phyloP scores from a whole-genome alignment of 2,888 invertebrate genomes.

The Agriopis aurantiaria region DNA sequence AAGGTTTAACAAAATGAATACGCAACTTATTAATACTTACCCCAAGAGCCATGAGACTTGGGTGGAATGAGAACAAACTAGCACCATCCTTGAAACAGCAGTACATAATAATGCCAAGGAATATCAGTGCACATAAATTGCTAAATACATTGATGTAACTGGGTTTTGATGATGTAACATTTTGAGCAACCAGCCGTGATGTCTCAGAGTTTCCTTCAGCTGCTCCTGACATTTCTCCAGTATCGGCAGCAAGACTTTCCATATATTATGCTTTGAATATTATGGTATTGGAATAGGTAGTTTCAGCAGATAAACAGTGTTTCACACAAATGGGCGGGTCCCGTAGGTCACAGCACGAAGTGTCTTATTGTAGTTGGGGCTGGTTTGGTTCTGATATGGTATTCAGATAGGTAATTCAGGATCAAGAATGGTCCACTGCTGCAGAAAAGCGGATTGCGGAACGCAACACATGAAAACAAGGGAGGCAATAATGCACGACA shows the following conservation, averaged over 20 bases:
- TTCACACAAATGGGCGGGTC: not conserved
- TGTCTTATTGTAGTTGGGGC: too few relatives aligned
- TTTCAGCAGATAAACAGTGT: not conserved
- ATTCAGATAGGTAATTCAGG: too few relatives aligned
- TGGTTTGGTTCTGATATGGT: too few relatives aligned
- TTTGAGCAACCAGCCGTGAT: slow-evolving; percentile 69
- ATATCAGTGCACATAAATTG: slow-evolving; percentile 69
- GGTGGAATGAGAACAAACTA: slow-evolving; percentile 79
- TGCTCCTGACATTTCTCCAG: slow-evolving; percentile 61
- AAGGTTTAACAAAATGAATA: too few relatives aligned
- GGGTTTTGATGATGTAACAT: slow-evolving; percentile 58
- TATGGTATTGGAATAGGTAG: not conserved
- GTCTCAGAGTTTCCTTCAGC: slow-evolving; percentile 70
- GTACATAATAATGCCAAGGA: slow-evolving; percentile 69
- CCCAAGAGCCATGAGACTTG: slow-evolving; percentile 78
- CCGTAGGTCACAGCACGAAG: not conserved
- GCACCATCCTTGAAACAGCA: slow-evolving; percentile 71
- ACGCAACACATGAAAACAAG: too few relatives aligned
- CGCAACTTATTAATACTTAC: slow-evolving; percentile 60
- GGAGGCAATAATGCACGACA: too few relatives aligned
- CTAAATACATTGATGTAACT: slow-evolving; percentile 74
- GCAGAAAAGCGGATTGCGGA: too few relatives aligned
- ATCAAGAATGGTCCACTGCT: too few relatives aligned
- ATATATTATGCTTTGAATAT: slow-evolving; percentile 47
- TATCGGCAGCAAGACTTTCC: slow-evolving; percentile 51